These are phyloP conservation scores for Erethizon dorsatum DNA, from an alignment of 2,797 vertebrate genomes.

Conservation along the genomic window DNA sequence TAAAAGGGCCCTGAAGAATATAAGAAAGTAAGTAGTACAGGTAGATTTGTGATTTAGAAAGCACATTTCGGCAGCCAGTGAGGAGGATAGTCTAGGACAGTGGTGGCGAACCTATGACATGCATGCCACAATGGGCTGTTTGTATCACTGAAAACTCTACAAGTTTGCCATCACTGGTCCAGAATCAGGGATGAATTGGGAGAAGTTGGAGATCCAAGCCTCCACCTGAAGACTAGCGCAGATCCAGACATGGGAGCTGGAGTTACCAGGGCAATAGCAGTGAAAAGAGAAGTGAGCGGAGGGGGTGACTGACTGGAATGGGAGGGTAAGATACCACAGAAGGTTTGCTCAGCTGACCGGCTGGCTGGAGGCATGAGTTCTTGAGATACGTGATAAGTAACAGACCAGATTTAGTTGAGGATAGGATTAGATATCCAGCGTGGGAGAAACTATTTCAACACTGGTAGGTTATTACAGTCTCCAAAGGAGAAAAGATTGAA, in stretches of 20 bases:
- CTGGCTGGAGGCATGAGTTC: not conserved
- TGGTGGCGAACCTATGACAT: not conserved
- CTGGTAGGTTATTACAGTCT: not conserved
- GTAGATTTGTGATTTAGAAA: conserved; percentile 47
- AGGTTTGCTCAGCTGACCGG: not conserved
- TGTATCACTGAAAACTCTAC: not conserved
- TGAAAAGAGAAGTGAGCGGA: not conserved
- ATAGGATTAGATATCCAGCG: not conserved
- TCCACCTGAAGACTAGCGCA: not conserved
- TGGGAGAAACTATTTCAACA: not conserved
- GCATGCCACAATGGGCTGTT: not conserved
- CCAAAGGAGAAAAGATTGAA: not conserved
- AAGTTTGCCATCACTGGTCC: not conserved
- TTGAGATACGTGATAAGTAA: not conserved
- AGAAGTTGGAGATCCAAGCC: conserved; percentile 10
- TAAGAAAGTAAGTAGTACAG: not conserved
- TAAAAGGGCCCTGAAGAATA: not conserved
- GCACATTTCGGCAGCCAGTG: not conserved
- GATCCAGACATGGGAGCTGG: not conserved
- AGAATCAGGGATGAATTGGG: not conserved
- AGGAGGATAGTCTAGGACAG: not conserved
- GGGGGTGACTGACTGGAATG: not conserved
- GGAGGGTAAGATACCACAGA: not conserved
- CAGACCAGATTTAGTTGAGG: conserved; percentile 13
- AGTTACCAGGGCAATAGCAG: not conserved